phyloP scores from a whole-genome alignment of 1,140 invertebrate genomes.

The Ostrea edulis region DNA sequence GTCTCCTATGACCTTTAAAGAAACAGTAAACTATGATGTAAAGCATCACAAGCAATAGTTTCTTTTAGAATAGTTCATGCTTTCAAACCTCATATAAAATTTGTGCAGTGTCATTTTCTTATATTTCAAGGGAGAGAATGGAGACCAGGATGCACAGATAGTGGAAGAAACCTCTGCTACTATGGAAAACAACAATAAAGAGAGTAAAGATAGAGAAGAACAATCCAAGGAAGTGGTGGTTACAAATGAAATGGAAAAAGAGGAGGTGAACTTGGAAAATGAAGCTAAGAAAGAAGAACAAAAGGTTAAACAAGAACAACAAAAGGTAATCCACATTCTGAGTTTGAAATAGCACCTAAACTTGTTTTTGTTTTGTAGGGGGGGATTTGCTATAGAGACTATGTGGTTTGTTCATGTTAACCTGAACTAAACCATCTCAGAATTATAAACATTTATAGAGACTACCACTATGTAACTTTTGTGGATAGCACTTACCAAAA shows the following conservation, averaged over 20 bases:
- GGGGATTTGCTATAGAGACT: too few species aligned
- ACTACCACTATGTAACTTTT: background rate
- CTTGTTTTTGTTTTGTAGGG: background rate
- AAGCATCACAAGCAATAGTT: too few species aligned
- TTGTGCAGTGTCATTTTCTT: background rate
- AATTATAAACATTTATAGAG: background rate
- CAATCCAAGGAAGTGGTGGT: background rate
- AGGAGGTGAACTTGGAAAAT: background rate
- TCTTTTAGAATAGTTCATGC: too few species aligned
- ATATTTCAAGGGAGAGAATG: background rate
- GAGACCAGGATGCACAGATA: background rate
- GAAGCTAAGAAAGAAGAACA: constrained; percentile 13
- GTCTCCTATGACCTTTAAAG: too few species aligned
- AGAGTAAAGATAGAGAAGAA: background rate
- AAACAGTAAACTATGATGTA: too few species aligned
- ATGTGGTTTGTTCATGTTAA: background rate
- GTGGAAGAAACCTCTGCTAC: background rate
- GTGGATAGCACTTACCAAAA: background rate
- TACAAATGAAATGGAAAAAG: background rate
- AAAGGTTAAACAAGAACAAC: background rate
- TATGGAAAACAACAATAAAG: background rate
- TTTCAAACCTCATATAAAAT: too few species aligned
- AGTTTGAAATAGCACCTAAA: background rate
- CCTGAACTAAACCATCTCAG: background rate
- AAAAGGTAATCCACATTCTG: background rate